phyloP scores from a whole-genome alignment of 2,797 vertebrate genomes.

The Melanotaenia maccullochi region DNA sequence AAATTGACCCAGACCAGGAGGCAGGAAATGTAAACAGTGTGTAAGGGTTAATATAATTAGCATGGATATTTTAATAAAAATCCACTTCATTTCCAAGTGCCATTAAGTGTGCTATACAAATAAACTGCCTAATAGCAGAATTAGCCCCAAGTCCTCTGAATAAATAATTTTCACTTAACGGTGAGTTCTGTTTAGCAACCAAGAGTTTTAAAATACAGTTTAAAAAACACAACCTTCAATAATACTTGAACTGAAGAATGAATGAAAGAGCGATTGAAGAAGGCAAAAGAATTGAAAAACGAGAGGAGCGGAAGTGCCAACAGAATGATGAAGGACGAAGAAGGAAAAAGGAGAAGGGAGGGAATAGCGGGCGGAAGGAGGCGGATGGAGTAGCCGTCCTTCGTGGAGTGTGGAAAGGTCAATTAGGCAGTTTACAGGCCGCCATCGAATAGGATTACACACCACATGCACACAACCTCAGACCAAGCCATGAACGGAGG shows the following conservation, averaged over 20 bases:
- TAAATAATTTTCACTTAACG: too few species aligned
- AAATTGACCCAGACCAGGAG: too few species aligned
- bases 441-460: constrained; percentile 35
- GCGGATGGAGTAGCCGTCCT: constrained; percentile 53
- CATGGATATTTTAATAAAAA: too few species aligned
- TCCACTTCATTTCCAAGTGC: too few species aligned
- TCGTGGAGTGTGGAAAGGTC: constrained; percentile 74
- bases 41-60: too few species aligned
- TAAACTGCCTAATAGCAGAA: too few species aligned
- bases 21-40: too few species aligned
- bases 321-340: constrained; percentile 18
- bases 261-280: neutral
- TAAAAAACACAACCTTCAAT: neutral
- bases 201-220: too few species aligned
- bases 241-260: neutral
- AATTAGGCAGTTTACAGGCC: constrained; percentile 71
- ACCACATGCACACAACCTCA: constrained; percentile 28
- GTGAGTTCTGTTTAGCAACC: too few species aligned
- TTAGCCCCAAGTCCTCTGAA: too few species aligned
- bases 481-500: constrained; percentile 31
- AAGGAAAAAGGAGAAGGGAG: constrained; percentile 43
- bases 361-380: constrained; percentile 30
- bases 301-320: constrained; percentile 13
- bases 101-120: too few species aligned
- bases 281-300: neutral